Conservation (phyloP, 2,888 invertebrate genomes). For the Drosophila quinaria region DNA sequence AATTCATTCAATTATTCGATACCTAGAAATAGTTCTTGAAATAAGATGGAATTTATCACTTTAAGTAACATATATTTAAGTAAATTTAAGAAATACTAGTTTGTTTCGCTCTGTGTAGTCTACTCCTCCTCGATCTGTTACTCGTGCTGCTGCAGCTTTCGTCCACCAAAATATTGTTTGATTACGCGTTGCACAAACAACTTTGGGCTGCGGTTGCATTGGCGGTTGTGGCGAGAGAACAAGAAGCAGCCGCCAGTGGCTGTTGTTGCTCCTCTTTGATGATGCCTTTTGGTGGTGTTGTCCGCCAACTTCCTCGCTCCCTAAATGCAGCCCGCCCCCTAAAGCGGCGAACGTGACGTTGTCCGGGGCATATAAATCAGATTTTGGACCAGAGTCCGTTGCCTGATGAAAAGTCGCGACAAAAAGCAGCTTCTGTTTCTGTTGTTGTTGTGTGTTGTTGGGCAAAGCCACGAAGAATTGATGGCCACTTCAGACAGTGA, state of each 20-base stretch:
- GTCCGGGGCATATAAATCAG: conserved; percentile 77
- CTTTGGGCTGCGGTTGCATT: conserved; percentile 38
- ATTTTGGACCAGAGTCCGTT: conserved; percentile 55
- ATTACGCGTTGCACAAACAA: conserved; percentile 75
- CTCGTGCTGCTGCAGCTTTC: conserved; percentile 15
- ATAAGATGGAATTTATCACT: neutral
- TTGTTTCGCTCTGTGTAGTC: neutral
- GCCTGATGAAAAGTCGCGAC: conserved; percentile 40
- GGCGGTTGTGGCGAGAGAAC: conserved; percentile 18
- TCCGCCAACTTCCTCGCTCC: neutral
- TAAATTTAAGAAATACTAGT: neutral
- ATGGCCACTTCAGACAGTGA: conserved; percentile 79
- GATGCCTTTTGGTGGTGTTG: conserved; percentile 20
- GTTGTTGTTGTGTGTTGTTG: conserved; percentile 52
- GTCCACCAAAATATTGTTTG: conserved; percentile 73
- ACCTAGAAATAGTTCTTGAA: neutral
- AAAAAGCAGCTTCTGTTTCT: conserved; percentile 34
- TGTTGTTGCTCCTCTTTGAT: conserved; percentile 13
- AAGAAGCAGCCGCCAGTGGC: neutral
- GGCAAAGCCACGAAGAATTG: conserved; percentile 73
- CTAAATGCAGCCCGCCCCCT: neutral
- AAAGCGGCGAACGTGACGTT: conserved; percentile 55
- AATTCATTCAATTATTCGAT: neutral
- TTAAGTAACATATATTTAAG: neutral
- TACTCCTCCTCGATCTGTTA: neutral